Evolutionary conservation across 2,113 vertebrate species (phyloP).

Genomic region (Ptilorrhoa leucosticta): DNA sequence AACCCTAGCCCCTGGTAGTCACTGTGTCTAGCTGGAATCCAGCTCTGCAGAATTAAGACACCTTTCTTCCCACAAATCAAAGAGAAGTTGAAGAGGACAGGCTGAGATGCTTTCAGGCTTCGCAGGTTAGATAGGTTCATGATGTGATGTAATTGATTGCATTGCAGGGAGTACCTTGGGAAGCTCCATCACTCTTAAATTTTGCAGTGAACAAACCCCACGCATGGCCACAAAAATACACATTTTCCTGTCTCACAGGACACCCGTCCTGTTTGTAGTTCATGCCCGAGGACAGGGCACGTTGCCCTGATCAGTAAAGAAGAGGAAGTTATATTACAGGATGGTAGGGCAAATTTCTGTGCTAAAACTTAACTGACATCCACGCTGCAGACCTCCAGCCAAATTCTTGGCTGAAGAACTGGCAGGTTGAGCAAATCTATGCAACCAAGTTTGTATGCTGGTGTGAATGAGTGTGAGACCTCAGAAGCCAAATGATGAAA

Average conservation of each 20-base stretch:
- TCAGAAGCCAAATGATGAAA: background rate
- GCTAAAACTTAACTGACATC: background rate
- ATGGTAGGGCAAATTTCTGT: background rate
- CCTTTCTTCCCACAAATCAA: background rate
- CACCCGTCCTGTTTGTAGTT: accelerated
- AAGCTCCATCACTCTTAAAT: background rate
- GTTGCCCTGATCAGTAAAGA: background rate
- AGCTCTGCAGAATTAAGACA: background rate
- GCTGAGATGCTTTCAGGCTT: background rate
- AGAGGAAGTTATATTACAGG: background rate
- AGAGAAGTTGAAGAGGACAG: background rate
- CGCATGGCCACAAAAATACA: background rate
- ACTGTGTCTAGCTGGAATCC: background rate
- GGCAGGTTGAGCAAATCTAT: background rate
- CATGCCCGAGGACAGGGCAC: background rate
- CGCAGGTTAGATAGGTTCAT: background rate
- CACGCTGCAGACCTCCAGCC: background rate
- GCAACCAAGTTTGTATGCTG: background rate
- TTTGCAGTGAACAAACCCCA: background rate
- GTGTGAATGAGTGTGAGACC: background rate
- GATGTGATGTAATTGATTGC: background rate
- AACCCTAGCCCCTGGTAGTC: background rate
- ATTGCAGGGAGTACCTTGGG: background rate
- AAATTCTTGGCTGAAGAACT: background rate
- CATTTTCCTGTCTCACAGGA: background rate